Conservation (phyloP, 1,140 invertebrate genomes). For the Halictus rubicundus region DNA sequence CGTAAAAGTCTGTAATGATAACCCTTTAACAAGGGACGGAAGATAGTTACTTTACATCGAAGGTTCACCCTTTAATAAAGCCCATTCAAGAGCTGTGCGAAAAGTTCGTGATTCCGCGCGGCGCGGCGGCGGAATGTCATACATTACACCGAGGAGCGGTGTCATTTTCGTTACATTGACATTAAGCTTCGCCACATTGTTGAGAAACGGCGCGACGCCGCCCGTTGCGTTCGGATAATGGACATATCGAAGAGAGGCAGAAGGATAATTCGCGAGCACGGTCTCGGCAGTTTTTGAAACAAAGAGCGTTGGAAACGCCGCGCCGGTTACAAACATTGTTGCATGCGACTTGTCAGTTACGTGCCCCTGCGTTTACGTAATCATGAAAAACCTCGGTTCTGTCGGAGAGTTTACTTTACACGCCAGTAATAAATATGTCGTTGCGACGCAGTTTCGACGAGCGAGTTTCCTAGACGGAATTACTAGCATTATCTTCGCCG, state of each 20-base stretch:
- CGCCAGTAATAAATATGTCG: neutral
- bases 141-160: neutral
- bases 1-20: neutral
- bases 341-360: slow-evolving; percentile 28
- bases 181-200: neutral
- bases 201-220: slow-evolving; percentile 14
- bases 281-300: slow-evolving; percentile 47
- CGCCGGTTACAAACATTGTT: slow-evolving; percentile 47
- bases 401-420: slow-evolving; percentile 22
- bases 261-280: slow-evolving; percentile 38
- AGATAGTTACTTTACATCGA: neutral
- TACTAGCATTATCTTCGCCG: neutral
- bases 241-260: slow-evolving; percentile 29
- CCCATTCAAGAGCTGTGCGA: neutral
- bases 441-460: too few relatives aligned
- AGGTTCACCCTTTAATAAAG: too few relatives aligned
- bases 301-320: slow-evolving; percentile 41
- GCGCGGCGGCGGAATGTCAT: neutral
- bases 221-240: slow-evolving; percentile 35
- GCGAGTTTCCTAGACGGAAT: neutral
- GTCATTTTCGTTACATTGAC: slow-evolving; percentile 15
- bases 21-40: neutral
- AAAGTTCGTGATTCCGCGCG: neutral
- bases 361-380: slow-evolving; percentile 53
- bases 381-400: slow-evolving; percentile 8